phyloP scores from a whole-genome alignment of 2,113 vertebrate genomes.

The Spea multiplicata region DNA sequence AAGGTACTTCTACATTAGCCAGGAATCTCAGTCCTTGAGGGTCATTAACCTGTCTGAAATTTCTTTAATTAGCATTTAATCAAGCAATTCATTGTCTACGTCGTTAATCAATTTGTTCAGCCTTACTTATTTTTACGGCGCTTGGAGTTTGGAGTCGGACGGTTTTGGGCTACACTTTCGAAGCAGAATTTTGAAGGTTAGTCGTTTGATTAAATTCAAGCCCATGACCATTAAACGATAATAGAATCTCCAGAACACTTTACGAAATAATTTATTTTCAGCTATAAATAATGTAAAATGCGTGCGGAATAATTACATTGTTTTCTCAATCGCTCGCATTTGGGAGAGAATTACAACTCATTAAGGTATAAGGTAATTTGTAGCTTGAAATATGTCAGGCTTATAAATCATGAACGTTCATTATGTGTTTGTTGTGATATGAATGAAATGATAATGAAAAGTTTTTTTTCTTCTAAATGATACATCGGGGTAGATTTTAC shows the following conservation, averaged over 20 bases:
- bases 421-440: slow-evolving; percentile 2
- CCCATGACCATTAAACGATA: background rate
- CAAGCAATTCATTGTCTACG: no score
- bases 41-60: no score
- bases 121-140: no score
- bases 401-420: slow-evolving; percentile 59
- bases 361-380: slow-evolving; percentile 55
- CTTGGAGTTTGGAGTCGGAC: no score
- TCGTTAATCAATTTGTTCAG: no score
- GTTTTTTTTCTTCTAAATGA: background rate
- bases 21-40: no score
- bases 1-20: no score
- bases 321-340: slow-evolving; percentile 58
- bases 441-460: background rate
- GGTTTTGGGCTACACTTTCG: no score
- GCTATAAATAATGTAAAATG: slow-evolving; percentile 36
- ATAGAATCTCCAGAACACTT: background rate
- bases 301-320: slow-evolving; percentile 57
- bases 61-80: no score
- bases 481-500: background rate
- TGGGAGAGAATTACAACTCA: slow-evolving; percentile 61
- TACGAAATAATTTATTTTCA: background rate
- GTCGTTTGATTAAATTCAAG: background rate
- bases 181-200: background rate
- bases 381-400: slow-evolving; percentile 55